Base-by-base conservation (phyloP, 2,888 invertebrate species). In the Hesperia comma region DNA sequence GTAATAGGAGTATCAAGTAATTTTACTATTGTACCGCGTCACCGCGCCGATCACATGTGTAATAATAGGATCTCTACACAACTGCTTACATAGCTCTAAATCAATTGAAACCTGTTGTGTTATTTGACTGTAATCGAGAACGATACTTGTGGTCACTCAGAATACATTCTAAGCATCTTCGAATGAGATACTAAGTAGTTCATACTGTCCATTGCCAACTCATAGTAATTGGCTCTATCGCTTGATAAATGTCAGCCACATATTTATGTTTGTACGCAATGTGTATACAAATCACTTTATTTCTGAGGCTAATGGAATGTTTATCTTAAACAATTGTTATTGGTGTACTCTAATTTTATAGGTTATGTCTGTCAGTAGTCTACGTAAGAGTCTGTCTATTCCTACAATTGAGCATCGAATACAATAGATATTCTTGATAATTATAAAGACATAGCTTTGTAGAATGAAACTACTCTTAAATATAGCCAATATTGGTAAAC, bases 91-190 rank as follows among this genome's bases (percentile, higher is more conserved):
- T 66, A 70, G 72, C 69, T 68, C 73, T 77, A 79, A 75, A 79
- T 79, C 77, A 79, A 79, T 79, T 78, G 75, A 75, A 73, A 71
- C 74, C 72, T 71, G 70, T 74, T 72, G 70, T 70, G 71, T 74
- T 74, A 77, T 75, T 72, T 68, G 56, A 63, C 62, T 70, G 69
- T 74, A 75, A 77, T 78, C 75, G 70, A 74, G 69, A 74, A 73
- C 72, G 71, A 70, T 71, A 70, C 72, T 71, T 67, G 53, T 64
- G 69, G 71, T 67, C 62, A 67, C 73, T 72, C 68, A 68, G 61
- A 68, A 68, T 71, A 68, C 69, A 68, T 71, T 69, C 55, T 33
- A 67, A 62, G 55, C 55, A 68, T 70, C 70, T 70, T 71, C 63
- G 46, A 46, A 66, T 46, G 61, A 70, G 70, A 66, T 68, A 71